Conservation (phyloP, 2,888 invertebrate genomes). For the Theristus sp. region DNA sequence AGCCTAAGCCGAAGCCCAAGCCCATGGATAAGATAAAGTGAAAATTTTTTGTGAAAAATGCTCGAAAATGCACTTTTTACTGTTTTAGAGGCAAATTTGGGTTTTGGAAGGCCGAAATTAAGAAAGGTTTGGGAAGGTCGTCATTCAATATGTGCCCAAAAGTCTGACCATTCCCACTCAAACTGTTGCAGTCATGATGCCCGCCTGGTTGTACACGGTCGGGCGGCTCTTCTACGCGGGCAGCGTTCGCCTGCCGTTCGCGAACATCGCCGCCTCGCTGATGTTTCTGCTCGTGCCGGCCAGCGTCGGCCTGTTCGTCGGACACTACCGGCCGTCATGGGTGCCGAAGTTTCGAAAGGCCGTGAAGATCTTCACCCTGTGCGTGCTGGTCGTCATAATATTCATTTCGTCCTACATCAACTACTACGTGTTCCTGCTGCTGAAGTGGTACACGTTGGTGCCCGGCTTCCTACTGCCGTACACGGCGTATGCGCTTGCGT, state of each 20-base stretch:
- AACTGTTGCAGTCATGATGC: conserved; percentile 54
- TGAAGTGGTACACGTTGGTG: conserved; percentile 10
- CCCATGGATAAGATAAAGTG: too few species aligned
- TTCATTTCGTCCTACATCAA: conserved; percentile 10
- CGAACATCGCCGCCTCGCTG: background rate
- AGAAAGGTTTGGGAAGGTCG: too few species aligned
- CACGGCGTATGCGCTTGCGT: conserved; percentile 10
- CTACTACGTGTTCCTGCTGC: conserved; percentile 10
- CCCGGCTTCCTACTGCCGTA: conserved; percentile 11
- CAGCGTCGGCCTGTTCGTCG: background rate
- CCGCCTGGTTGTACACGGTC: conserved; percentile 70
- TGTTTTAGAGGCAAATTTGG: too few species aligned
- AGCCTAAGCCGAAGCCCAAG: too few species aligned
- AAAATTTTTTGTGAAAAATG: too few species aligned
- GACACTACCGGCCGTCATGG: background rate
- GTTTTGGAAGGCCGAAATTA: too few species aligned
- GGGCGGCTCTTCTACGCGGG: conserved; percentile 51
- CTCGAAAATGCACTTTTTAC: too few species aligned
- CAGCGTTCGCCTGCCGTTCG: conserved; percentile 43
- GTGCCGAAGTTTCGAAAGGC: background rate
- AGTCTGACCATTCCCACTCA: too few species aligned
- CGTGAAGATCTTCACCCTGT: background rate
- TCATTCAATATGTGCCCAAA: too few species aligned
- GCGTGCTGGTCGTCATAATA: conserved; percentile 6
- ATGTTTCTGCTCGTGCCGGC: background rate